Base-by-base conservation (phyloP, 2,797 vertebrate species). In the Sebastes iracundus region DNA sequence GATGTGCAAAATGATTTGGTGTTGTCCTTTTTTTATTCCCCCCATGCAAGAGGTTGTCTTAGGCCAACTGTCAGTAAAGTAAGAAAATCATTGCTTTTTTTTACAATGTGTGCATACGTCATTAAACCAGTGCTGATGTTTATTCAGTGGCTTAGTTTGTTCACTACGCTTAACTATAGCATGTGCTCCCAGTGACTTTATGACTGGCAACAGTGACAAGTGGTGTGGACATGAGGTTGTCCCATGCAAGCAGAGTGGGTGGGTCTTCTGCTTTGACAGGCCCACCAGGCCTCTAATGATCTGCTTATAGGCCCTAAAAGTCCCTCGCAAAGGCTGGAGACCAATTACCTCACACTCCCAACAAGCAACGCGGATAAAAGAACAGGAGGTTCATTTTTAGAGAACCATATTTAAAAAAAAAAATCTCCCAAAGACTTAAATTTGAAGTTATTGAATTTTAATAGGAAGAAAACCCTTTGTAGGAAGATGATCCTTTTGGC, bases 91-190 rank as follows among this genome's bases (percentile, higher is more conserved):
- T 89, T 92, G 88, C 88, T 96, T 80, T 75, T 75, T 97, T 91
- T 97, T 97, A 96, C 91, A 95, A 93, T 93, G 90, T 97, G 94
- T 97, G 91, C 93, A 85, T 93, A 95, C 93, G 88, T 94, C 94
- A 95, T 96, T 96, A 96, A 96, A 93, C 89, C 91, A 92, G 92
- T 92, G 94, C 91, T 93, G 92, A 88, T 97, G 95, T 97, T 97
- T 96, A 96, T 96, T 94, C 94, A 96, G 92, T 92, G 93, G 95
- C 94, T 93, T 94, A 92, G 94, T 88, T 78, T 18, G 72, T 81
- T 89, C 83, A 90, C 83, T 80, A 66, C 55, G 33, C 65, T 83
- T 67, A 61, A 42, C 64, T 52, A 8, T 72, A 88, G 87, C 79
- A 25, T 75, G 72, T 76, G 71, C 82, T 90, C 61, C 83, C 95